These are phyloP conservation scores for Dinomys branickii DNA, from an alignment of 2,113 vertebrate genomes.

Conservation along the genomic window DNA sequence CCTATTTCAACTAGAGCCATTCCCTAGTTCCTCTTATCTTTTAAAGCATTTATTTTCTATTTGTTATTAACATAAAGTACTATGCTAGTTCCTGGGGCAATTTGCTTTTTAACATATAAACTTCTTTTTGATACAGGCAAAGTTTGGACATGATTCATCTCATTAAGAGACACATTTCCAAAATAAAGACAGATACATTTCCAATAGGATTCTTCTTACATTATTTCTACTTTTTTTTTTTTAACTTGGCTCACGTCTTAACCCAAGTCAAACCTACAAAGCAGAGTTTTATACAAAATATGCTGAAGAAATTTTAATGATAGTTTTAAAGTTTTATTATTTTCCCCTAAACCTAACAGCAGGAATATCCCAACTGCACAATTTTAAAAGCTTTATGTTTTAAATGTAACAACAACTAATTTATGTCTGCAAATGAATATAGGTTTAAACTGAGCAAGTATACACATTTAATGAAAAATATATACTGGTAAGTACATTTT, in stretches of 20 bases:
- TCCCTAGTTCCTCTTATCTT: slow-evolving; percentile 1
- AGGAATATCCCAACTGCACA: not conserved
- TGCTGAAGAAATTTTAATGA: not conserved
- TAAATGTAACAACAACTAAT: not conserved
- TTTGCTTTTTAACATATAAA: not conserved
- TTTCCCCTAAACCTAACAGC: not conserved
- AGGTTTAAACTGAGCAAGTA: not conserved
- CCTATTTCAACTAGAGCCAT: not conserved
- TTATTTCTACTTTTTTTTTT: not conserved
- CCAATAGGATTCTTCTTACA: not conserved
- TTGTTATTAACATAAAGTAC: not conserved
- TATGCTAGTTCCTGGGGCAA: not conserved
- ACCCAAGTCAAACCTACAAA: not conserved
- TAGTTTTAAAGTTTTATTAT: not conserved
- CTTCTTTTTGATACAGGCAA: not conserved
- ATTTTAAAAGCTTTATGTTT: not conserved
- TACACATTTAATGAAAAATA: slow-evolving; percentile 23
- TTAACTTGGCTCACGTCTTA: not conserved
- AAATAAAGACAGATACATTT: not conserved
- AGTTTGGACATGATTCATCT: not conserved
- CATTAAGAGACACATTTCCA: not conserved
- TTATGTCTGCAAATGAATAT: not conserved
- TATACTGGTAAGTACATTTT: not conserved
- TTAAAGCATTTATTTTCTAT: not conserved
- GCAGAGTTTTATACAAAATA: not conserved